Evolutionary conservation across 2,888 invertebrate species (phyloP), one percentile per base, ranked within the genome.

Genomic region (Rutpela maculata): DNA sequence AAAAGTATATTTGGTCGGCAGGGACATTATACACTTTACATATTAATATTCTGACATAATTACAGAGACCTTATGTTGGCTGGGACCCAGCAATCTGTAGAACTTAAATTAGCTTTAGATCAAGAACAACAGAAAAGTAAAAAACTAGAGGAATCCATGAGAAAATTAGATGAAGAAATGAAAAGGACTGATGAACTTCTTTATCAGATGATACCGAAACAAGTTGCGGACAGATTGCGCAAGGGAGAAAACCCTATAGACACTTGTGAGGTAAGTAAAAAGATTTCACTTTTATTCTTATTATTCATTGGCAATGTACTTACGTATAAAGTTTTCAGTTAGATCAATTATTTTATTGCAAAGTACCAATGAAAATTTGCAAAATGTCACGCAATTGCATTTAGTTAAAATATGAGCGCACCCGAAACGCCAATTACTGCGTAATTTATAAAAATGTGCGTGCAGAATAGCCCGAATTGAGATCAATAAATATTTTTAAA

Each of bases 201-300:
- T 0, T 99, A 99, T 90, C 99, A 99, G 91, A 99, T 99, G 98
- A 98, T 99, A 91, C 99, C 99, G 38, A 98, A 98, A 89, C 97
- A 98, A 88, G 99, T 99, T 6, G 99, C 99, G 0, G 98, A 98
- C 89, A 92, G 98, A 65, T 91, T 99, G 72, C 91, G 99, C 82
- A 95, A 95, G 73, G 99, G 99, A n/a, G 97, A 97, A 89, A 97
- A 96, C 86, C 97, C 99, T 0, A 97, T 98, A 71, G 97, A 97
- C 85, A 99, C 99, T 15, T 99, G 99, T 88, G 97, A 99, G 93
- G 99, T 99, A 59, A 9, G 17, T 18, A 10, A 56, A 56, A 56
- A 15, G 4, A 11, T 15, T 50, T 5, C 50, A 2, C 11, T 50
- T 9, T 50, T 6, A 26, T 26, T 26, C 26, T 26, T 35, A 26